Evolutionary conservation across 2,113 vertebrate species (phyloP), one percentile per base, ranked within the genome.

Genomic region (Phrynocephalus versicolor): DNA sequence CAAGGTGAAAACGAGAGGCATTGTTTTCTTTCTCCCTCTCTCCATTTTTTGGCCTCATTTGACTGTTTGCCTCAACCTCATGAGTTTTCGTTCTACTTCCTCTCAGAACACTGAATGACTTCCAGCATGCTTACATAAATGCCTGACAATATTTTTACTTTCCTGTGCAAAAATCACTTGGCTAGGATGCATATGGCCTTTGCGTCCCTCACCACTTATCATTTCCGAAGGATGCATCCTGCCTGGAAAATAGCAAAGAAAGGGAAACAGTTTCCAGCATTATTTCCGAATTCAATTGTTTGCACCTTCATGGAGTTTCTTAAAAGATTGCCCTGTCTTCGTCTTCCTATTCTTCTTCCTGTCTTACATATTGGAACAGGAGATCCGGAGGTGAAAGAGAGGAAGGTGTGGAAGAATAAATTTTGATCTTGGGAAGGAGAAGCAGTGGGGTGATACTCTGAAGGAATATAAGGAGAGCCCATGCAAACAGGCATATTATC

Each of bases 221-320:
- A 89, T 94, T 95, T 95, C 93, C 91, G 90, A 94, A 92, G 91
- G 90, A 90, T 79, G 88, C 91, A 93, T 94, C 93, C 93, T 92
- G 93, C 93, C 86, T 90, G 91, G 79, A 92, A 90, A 95, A 94
- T 83, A 93, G 87, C 90, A 93, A 89, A 92, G 91, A 91, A 92
- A 93, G 88, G 88, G 87, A 91, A 92, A 88, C 23, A 0, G 87
- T 91, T 92, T 77, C 89, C 86, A 91, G 62, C 93, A 93, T 93
- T 93, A 87, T 91, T 94, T 92, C 90, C 90, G 92, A 91, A 94
- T 94, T 93, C 93, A 90, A 92, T 85, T 88, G 83, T 88, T 94
- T 93, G 91, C 85, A 94, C 86, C 16, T 87, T 88, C 89, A 87
- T 87, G 39, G 87, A 92, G 86, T 62, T 71, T 1, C 23, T 90